These are phyloP conservation scores for Myotis pilosus DNA, from an alignment of 2,797 vertebrate genomes.

Conservation along the genomic window DNA sequence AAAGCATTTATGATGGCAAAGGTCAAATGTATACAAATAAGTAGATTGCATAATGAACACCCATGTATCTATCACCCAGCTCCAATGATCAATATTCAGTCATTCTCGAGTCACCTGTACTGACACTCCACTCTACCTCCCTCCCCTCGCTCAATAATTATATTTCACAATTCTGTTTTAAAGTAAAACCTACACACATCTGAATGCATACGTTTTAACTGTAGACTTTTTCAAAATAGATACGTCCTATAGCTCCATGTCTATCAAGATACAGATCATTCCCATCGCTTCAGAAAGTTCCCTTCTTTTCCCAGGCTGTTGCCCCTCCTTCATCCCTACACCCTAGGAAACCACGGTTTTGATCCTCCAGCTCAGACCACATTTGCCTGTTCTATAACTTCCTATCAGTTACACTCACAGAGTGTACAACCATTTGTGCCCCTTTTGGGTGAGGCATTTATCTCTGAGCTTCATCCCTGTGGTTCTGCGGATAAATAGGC, in stretches of 20 bases:
- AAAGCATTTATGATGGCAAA: neutral
- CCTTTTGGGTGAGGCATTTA: neutral
- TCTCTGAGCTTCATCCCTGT: neutral
- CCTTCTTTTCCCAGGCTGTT: neutral
- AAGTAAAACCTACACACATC: neutral
- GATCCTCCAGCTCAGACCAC: neutral
- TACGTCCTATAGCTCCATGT: neutral
- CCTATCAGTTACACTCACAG: neutral
- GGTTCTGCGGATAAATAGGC: neutral
- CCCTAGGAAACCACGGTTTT: neutral
- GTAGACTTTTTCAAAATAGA: neutral
- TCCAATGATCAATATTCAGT: neutral
- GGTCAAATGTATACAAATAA: neutral
- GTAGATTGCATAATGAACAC: neutral
- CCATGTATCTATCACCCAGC: neutral
- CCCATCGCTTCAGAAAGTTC: neutral
- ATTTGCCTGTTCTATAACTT: neutral
- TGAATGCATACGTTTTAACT: neutral
- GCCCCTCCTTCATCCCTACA: neutral
- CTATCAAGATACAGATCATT: neutral
- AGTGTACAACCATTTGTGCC: neutral
- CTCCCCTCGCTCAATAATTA: neutral
- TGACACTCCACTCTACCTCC: neutral
- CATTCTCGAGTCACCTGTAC: neutral
- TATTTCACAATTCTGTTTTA: neutral